Conservation (phyloP, 2,113 vertebrate genomes). For the Melanotaenia duboulayi region DNA sequence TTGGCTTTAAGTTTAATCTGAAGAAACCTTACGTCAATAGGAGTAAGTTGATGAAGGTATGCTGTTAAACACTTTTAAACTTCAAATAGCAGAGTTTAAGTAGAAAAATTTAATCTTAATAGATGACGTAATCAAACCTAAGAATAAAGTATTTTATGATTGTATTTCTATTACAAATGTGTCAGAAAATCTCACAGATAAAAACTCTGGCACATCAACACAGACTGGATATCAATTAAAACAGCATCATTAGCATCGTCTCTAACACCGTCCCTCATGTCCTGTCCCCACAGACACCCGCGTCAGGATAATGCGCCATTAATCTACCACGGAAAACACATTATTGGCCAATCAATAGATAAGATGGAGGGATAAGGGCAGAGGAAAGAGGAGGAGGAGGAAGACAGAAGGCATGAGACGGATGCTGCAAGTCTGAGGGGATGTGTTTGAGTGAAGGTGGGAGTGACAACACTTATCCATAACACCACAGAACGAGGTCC, state of each 20-base stretch:
- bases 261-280: conserved; percentile 70
- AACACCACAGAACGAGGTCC: conserved; percentile 78
- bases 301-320: conserved; percentile 78
- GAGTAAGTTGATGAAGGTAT: too few species aligned
- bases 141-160: too few species aligned
- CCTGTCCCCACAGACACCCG: conserved; percentile 79
- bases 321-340: conserved; percentile 76
- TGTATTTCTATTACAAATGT: background rate
- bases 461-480: conserved; percentile 81
- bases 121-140: too few species aligned
- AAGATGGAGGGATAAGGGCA: conserved; percentile 68
- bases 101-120: too few species aligned
- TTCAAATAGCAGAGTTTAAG: too few species aligned
- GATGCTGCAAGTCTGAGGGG: conserved; percentile 61
- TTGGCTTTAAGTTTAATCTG: too few species aligned
- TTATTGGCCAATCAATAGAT: conserved; percentile 80
- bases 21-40: too few species aligned
- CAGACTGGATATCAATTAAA: conserved; percentile 68
- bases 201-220: conserved; percentile 13
- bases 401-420: conserved; percentile 63
- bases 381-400: conserved; percentile 68
- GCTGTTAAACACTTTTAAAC: too few species aligned
- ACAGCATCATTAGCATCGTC: conserved; percentile 56
- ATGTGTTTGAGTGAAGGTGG: conserved; percentile 45
- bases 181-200: background rate